Percentiles rank a stretch among this genome's conserved stretches.
These are phyloP conservation scores for Hippopotamyrus pictus DNA, from an alignment of 2,797 vertebrate species.

Conservation along the genomic window DNA sequence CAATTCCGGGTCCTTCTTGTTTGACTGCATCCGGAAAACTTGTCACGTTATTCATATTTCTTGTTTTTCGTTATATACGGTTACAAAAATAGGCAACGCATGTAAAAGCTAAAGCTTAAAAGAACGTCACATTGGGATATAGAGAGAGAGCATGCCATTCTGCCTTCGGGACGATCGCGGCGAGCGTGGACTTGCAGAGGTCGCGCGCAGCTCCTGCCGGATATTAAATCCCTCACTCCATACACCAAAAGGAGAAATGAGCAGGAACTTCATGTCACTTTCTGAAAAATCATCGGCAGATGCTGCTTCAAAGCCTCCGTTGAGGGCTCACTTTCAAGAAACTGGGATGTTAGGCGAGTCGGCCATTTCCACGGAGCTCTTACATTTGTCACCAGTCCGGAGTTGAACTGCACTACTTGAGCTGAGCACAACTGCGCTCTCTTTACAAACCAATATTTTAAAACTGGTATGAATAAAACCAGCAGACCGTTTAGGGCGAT, in stretches of 20 bases:
- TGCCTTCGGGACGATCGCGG: neutral
- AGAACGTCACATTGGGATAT: neutral
- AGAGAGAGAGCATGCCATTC: neutral
- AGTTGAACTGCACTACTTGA: neutral
- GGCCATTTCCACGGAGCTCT: neutral
- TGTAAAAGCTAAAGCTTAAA: neutral
- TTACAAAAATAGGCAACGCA: neutral
- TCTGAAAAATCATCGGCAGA: neutral
- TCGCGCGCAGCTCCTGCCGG: neutral
- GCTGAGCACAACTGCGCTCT: neutral
- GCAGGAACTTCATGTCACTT: neutral
- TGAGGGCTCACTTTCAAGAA: neutral
- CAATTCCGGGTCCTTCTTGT: neutral
- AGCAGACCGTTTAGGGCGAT: neutral
- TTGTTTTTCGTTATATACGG: neutral
- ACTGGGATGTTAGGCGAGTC: neutral
- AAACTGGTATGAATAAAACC: neutral
- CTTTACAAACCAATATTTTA: neutral
- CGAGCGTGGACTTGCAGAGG: conserved; percentile 15
- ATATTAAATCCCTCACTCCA: neutral
- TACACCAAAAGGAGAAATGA: neutral
- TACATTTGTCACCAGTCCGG: neutral
- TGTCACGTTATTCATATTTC: neutral
- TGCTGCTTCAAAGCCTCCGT: neutral
- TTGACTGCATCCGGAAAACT: neutral